phyloP scores from a whole-genome alignment of 2,113 vertebrate species.

The Hippocampus barbouri region DNA sequence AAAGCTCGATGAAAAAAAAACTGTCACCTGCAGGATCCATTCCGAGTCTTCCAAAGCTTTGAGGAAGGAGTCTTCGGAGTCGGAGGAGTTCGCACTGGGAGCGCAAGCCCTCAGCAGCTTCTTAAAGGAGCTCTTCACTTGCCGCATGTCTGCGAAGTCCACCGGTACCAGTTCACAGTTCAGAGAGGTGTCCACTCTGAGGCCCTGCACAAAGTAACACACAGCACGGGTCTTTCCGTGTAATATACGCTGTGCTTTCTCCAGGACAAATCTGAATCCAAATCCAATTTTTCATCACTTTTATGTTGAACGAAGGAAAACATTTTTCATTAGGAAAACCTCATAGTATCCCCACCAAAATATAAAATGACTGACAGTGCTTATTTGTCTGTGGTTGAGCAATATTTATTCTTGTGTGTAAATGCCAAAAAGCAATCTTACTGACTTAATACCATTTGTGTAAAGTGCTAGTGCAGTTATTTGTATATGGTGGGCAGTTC shows the following conservation, averaged over 20 bases:
- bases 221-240: neutral
- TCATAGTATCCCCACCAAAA: too few species aligned
- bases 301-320: too few species aligned
- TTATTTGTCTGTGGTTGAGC: too few species aligned
- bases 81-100: conserved; percentile 83
- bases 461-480: too few species aligned
- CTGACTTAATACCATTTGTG: too few species aligned
- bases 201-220: conserved; percentile 73
- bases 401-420: too few species aligned
- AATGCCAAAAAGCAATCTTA: too few species aligned
- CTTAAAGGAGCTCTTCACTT: conserved; percentile 92
- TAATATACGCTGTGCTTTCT: neutral
- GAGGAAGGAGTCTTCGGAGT: conserved; percentile 87
- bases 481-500: too few species aligned
- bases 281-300: too few species aligned
- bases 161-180: conserved; percentile 97
- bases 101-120: conserved; percentile 92
- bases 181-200: conserved; percentile 88
- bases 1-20: neutral
- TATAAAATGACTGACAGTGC: too few species aligned
- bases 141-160: conserved; percentile 89
- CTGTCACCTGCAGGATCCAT: conserved; percentile 89
- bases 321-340: too few species aligned
- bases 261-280: too few species aligned
- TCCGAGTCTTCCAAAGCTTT: conserved; percentile 92